Evolutionary conservation across 2,888 invertebrate species (phyloP), one percentile per base, ranked within the genome.

Genomic region (Cryptophagus acutangulus): DNA sequence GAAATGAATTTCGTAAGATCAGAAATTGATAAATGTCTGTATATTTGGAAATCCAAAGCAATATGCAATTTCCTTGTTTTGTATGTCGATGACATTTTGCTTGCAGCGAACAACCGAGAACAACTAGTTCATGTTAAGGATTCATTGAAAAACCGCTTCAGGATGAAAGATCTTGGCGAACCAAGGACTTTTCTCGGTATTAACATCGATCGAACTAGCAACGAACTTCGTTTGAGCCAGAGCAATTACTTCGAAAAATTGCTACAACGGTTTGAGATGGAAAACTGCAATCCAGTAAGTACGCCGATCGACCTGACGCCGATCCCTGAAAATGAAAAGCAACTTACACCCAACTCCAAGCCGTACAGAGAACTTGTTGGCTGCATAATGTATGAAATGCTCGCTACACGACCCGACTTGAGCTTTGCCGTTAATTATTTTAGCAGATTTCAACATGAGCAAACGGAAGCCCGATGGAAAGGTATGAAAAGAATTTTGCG

Each of bases 161-260:
- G 38, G n/a, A 57, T 57, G 44, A 55, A 50, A 40, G 54, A 57
- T 28, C 15, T 56, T 16, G 57, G 57, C 2, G 40, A 49, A 33
- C 43, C 47, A 6, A 38, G 46, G 14, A 41, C 33, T 5, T 59
- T 57, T 37, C 42, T 59, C 0, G 56, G 56, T 31, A 58, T 58
- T 4, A 51, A 49, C 5, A 52, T 60, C 29, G 28, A 40, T 13
- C 34, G 46, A 31, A 48, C 18, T 3, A 8, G 41, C 6, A 30
- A 49, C 8, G 47, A 40, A 36, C 13, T 59, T 2, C 37, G 34
- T 38, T 31, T 59, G 14, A 50, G 45, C 44, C 57, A 61, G 39
- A 17, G 20, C 36, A 28, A 9, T 6, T 57, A 58, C 20, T 12
- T 57, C n/a, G 8, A 42, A 30, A 51, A 47, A 13, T 28, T 60